Evolutionary conservation across 2,797 vertebrate species (phyloP).

Genomic region (Discoglossus pictus): DNA sequence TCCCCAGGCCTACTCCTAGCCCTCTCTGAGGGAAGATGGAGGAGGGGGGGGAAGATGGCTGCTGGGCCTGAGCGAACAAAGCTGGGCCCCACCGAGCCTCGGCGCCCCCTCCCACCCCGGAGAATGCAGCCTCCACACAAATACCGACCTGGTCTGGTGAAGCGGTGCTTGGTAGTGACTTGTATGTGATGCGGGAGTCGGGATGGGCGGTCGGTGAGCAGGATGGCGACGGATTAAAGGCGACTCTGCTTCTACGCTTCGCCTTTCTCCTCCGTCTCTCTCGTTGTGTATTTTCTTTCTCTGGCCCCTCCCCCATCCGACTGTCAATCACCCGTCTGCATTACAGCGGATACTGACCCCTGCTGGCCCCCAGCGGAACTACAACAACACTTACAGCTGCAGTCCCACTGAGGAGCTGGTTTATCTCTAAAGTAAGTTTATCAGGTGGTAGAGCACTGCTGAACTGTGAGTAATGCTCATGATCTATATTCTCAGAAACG

Average conservation of each 20-base stretch:
- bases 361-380: constrained; percentile 53
- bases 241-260: constrained; percentile 51
- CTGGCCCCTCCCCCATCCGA: constrained; percentile 13
- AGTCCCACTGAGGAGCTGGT: no score
- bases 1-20: background rate
- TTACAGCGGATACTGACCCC: constrained; percentile 61
- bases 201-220: constrained; percentile 55
- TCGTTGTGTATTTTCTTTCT: constrained; percentile 2
- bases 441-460: no score
- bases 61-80: constrained; percentile 28
- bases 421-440: no score
- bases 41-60: constrained; percentile 37
- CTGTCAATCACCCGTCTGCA: constrained; percentile 64
- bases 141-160: constrained; percentile 68
- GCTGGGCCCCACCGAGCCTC: background rate
- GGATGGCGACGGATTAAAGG: constrained; percentile 71
- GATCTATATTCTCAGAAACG: no score
- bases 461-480: no score
- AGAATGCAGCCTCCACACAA: constrained; percentile 3
- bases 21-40: background rate
- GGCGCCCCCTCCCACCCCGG: background rate
- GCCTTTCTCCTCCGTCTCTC: constrained; percentile 51
- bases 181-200: constrained; percentile 54
- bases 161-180: constrained; percentile 58
- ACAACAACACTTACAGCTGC: constrained; percentile 25